Evolutionary conservation across 2,113 vertebrate genomes (phyloP).

Genomic region (Tenebrosternarchus preto): DNA sequence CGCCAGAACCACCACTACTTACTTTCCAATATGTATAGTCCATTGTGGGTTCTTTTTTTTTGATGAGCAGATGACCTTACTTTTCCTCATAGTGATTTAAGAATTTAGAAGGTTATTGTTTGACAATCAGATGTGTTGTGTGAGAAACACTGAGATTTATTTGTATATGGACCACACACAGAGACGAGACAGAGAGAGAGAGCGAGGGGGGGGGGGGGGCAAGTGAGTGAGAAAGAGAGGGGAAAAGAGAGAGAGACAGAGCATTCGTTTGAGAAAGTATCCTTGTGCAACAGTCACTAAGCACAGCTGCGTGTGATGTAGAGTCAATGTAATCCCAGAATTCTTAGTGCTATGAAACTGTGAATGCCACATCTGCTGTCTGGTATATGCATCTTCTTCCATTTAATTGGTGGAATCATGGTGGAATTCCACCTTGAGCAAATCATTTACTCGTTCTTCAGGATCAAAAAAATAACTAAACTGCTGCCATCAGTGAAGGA

Average conservation of each 20-base stretch:
- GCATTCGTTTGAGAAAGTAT: constrained; percentile 30
- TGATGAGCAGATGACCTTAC: background rate
- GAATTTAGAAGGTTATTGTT: background rate
- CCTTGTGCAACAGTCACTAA: constrained; percentile 30
- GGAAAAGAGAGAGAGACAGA: constrained; percentile 26
- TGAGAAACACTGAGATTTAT: constrained; percentile 72
- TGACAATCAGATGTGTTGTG: constrained; percentile 29
- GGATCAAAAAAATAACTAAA: too few species aligned
- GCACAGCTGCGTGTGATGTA: constrained; percentile 14
- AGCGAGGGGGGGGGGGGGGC: constrained; percentile 46
- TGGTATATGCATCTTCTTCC: background rate
- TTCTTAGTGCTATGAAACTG: background rate
- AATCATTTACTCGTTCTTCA: background rate
- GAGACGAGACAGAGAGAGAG: constrained; percentile 51
- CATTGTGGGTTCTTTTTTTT: background rate
- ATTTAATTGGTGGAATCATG: background rate
- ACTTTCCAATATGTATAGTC: background rate
- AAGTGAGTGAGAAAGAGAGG: constrained; percentile 20
- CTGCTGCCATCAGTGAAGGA: too few species aligned
- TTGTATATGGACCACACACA: constrained; percentile 84
- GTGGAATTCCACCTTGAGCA: background rate
- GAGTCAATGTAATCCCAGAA: background rate
- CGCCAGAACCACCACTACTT: background rate
- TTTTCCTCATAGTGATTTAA: background rate
- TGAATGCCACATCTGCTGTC: background rate